Evolutionary conservation across 2,113 vertebrate genomes (phyloP).

Genomic region (Dicentrarchus labrax): DNA sequence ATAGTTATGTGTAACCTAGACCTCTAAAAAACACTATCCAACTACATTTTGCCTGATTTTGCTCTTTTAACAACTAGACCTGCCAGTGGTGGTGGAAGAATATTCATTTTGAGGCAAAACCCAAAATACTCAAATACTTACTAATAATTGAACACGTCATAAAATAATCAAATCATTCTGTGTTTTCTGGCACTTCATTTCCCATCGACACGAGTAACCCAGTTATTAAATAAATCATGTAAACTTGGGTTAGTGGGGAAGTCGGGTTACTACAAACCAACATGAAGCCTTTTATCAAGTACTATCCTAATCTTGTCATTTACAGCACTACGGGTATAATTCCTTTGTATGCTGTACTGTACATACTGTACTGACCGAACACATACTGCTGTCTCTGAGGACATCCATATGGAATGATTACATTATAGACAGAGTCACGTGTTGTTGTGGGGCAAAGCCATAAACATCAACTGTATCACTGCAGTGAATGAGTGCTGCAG

Average conservation of each 20-base stretch:
- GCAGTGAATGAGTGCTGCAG: slow-evolving; percentile 36
- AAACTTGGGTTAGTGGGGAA: background rate
- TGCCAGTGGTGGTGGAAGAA: no score
- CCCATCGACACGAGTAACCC: background rate
- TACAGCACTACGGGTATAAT: background rate
- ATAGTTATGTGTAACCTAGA: no score
- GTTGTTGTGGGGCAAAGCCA: slow-evolving; percentile 28
- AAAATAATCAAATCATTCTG: background rate
- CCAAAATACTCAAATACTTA: no score
- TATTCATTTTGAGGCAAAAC: no score
- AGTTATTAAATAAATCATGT: background rate
- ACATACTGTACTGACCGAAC: background rate
- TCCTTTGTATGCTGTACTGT: background rate
- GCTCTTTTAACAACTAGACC: background rate
- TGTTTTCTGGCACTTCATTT: background rate
- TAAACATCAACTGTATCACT: slow-evolving; percentile 33
- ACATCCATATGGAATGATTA: slow-evolving; percentile 32
- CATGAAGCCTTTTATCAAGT: background rate
- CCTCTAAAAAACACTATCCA: no score
- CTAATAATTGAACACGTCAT: no score
- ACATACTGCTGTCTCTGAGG: slow-evolving; percentile 27
- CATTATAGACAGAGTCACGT: slow-evolving; percentile 30
- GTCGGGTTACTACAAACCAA: background rate
- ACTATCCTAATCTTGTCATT: background rate
- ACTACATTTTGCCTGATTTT: no score